phyloP scores from a whole-genome alignment of 2,888 invertebrate species.

The Mongoloraphidia duomilia region DNA sequence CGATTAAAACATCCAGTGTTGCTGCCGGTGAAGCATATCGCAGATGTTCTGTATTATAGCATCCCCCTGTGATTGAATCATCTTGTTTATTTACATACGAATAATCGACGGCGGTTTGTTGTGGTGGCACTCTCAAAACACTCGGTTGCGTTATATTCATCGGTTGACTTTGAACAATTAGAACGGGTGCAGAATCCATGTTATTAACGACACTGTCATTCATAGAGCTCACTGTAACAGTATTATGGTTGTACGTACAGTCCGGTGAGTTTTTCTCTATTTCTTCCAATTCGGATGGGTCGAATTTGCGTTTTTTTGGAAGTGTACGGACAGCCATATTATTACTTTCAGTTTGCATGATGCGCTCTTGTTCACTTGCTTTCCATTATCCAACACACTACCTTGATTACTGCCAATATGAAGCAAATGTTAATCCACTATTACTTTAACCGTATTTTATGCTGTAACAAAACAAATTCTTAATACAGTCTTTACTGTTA shows the following conservation, averaged over 20 bases:
- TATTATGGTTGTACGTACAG: slow-evolving; percentile 1
- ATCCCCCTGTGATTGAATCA: neutral
- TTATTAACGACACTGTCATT: slow-evolving; percentile 21
- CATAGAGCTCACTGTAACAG: slow-evolving; percentile 14
- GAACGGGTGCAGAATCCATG: slow-evolving; percentile 25
- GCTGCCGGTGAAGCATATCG: slow-evolving; percentile 20
- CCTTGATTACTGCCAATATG: too few species aligned
- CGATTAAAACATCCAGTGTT: neutral
- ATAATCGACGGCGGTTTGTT: slow-evolving; percentile 43
- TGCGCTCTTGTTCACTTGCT: too few species aligned
- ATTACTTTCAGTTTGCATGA: neutral
- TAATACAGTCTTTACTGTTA: too few species aligned
- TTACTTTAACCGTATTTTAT: too few species aligned
- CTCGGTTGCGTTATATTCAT: slow-evolving; percentile 15
- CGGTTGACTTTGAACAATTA: slow-evolving; percentile 24
- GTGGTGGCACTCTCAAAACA: slow-evolving; percentile 34
- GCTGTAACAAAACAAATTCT: too few species aligned
- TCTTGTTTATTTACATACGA: slow-evolving; percentile 27
- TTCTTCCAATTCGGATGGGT: slow-evolving; percentile 63
- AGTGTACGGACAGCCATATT: slow-evolving; percentile 55
- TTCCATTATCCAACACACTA: too few species aligned
- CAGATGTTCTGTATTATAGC: slow-evolving; percentile 10
- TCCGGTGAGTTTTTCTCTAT: slow-evolving; percentile 32
- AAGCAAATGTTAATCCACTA: too few species aligned
- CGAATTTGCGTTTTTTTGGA: slow-evolving; percentile 87